Conservation (phyloP, 2,797 vertebrate species). For the Erpetoichthys calabaricus region DNA sequence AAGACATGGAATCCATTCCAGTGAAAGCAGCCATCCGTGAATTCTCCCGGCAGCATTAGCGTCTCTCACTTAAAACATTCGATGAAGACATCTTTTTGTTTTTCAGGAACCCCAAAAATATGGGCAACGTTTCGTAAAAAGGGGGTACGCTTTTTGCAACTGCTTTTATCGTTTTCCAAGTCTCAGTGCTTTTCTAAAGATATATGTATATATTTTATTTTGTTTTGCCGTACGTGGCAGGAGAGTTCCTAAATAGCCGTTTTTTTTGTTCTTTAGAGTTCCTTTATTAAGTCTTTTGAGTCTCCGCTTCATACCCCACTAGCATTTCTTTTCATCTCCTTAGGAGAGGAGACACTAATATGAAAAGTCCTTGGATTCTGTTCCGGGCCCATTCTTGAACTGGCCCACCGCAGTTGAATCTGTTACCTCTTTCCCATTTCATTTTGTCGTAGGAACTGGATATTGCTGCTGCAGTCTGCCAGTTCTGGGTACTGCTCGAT, state of each 20-base stretch:
- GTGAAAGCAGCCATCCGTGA: conserved; percentile 1
- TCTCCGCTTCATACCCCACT: conserved; percentile 75
- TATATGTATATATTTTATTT: conserved; percentile 52
- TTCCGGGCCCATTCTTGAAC: conserved; percentile 45
- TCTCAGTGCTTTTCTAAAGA: conserved; percentile 68
- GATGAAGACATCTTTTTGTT: background rate
- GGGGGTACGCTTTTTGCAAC: conserved; percentile 67
- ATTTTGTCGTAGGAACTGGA: conserved; percentile 99
- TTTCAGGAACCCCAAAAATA: conserved; percentile 57
- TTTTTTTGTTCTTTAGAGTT: conserved; percentile 61
- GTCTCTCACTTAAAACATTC: conserved; percentile 5
- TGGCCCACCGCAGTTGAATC: conserved; percentile 62
- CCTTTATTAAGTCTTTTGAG: conserved; percentile 72
- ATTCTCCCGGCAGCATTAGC: background rate
- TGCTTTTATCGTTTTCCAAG: conserved; percentile 39
- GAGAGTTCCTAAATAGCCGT: conserved; percentile 81
- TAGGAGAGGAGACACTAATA: conserved; percentile 77
- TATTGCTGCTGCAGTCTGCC: conserved; percentile 98
- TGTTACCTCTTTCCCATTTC: conserved; percentile 99
- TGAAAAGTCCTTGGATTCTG: conserved; percentile 32
- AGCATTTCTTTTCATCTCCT: conserved; percentile 80
- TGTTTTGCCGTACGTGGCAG: conserved; percentile 72
- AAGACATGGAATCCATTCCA: conserved; percentile 1
- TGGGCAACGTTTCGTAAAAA: conserved; percentile 67
- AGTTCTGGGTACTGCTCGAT: conserved; percentile 98